phyloP scores from a whole-genome alignment of 2,797 vertebrate species.

The Melanotaenia parkinsoni region DNA sequence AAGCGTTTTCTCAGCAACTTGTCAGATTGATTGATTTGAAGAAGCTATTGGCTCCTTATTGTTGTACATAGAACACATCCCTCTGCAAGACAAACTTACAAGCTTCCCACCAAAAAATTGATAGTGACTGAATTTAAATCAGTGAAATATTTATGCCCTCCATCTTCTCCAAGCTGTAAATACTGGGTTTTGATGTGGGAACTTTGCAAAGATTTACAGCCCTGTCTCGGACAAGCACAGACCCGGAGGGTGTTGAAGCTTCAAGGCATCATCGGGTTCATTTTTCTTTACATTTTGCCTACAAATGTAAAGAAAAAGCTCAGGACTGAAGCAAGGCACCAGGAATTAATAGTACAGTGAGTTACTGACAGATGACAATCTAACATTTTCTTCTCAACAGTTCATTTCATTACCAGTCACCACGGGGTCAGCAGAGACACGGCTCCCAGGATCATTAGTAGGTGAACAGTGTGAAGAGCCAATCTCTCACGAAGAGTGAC shows the following conservation, averaged over 20 bases:
- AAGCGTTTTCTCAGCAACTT: slow-evolving; percentile 32
- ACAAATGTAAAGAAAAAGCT: not conserved
- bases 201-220: slow-evolving; percentile 53
- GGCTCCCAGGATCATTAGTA: not conserved
- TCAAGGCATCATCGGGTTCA: slow-evolving; percentile 8
- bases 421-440: too few species aligned
- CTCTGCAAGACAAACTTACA: slow-evolving; percentile 26
- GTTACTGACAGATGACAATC: slow-evolving; percentile 1
- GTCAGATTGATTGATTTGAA: slow-evolving; percentile 56
- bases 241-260: slow-evolving; percentile 17
- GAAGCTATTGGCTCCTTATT: slow-evolving; percentile 41
- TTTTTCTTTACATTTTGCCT: slow-evolving; percentile 23
- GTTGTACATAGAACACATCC: slow-evolving; percentile 24
- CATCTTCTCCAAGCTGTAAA: slow-evolving; percentile 54
- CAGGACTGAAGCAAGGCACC: not conserved
- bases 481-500: not conserved
- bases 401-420: too few species aligned
- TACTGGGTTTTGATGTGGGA: slow-evolving; percentile 63
- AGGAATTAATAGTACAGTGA: slow-evolving; percentile 9
- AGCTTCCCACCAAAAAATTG: slow-evolving; percentile 45
- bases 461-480: not conserved
- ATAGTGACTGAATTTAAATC: slow-evolving; percentile 43
- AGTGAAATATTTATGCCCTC: slow-evolving; percentile 61
- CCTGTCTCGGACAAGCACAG: slow-evolving; percentile 23
- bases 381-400: too few species aligned